Evolutionary conservation across 1,140 invertebrate genomes (phyloP).

Genomic region (Euglossa dilemma): DNA sequence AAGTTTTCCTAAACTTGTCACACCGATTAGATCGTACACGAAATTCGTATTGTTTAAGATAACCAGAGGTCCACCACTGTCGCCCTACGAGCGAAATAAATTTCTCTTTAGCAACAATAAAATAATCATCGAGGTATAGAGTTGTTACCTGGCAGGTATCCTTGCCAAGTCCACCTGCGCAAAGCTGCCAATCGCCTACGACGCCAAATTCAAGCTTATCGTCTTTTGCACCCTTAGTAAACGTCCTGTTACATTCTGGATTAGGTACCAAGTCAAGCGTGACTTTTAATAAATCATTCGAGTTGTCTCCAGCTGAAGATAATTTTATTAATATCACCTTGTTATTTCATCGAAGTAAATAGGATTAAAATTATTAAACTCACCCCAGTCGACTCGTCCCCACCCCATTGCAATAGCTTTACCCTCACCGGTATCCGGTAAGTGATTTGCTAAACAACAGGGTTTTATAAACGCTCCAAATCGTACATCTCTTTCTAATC

Average conservation of each 20-base stretch:
- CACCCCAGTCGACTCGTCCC: constrained; percentile 79
- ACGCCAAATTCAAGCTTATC: constrained; percentile 81
- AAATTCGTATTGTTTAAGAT: constrained; percentile 56
- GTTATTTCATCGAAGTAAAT: background rate
- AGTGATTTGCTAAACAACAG: constrained; percentile 77
- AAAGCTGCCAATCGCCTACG: constrained; percentile 83
- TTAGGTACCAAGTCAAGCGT: constrained; percentile 79
- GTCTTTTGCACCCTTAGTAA: constrained; percentile 61
- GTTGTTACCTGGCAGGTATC: constrained; percentile 88
- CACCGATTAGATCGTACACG: constrained; percentile 82
- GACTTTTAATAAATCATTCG: constrained; percentile 82
- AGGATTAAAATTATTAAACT: constrained; percentile 16
- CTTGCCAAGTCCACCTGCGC: constrained; percentile 87
- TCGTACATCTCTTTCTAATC: constrained; percentile 76
- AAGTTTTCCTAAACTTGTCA: constrained; percentile 82
- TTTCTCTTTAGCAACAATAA: too few relatives aligned
- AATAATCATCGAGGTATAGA: background rate
- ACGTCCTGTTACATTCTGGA: constrained; percentile 75
- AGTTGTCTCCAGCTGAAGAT: constrained; percentile 71
- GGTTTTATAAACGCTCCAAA: constrained; percentile 82
- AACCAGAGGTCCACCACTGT: constrained; percentile 82
- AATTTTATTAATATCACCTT: background rate
- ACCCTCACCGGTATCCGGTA: constrained; percentile 40
- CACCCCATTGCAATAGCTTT: constrained; percentile 81
- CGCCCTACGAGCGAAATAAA: constrained; percentile 74